phyloP scores from a whole-genome alignment of 2,888 invertebrate species.

The Chloroclystis v-ata region DNA sequence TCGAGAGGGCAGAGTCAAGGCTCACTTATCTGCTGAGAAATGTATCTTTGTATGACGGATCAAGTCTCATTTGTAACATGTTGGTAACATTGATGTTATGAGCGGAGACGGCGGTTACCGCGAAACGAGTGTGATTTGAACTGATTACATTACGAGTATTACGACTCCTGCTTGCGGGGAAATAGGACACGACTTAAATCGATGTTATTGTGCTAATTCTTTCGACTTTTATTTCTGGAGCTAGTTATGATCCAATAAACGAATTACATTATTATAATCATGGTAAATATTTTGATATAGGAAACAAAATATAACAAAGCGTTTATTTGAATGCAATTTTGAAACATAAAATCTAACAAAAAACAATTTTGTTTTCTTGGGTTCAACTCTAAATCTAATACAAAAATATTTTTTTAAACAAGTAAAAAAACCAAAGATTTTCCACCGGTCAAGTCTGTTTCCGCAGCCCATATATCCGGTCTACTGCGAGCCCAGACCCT shows the following conservation, averaged over 20 bases:
- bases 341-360: too few species aligned
- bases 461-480: conserved; percentile 4
- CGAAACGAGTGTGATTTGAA: conserved; percentile 43
- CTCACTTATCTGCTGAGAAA: conserved; percentile 12
- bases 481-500: conserved; percentile 23
- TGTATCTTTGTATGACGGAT: conserved; percentile 36
- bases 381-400: too few species aligned
- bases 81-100: conserved; percentile 51
- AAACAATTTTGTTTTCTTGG: too few species aligned
- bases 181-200: conserved; percentile 33
- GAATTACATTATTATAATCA: too few species aligned
- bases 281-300: too few species aligned
- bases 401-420: not conserved
- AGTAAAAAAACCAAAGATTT: not conserved
- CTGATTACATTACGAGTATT: conserved; percentile 37
- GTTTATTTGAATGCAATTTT: too few species aligned
- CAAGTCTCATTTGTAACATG: conserved; percentile 49
- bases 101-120: conserved; percentile 50
- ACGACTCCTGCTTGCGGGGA: conserved; percentile 46
- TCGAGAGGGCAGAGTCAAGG: conserved; percentile 4
- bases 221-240: too few species aligned
- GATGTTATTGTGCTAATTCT: not conserved
- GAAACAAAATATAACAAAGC: too few species aligned
- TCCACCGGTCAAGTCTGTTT: conserved; percentile 6
- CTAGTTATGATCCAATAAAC: too few species aligned